These are phyloP conservation scores for Brenthis ino DNA, from an alignment of 2,888 invertebrate species.

Conservation along the genomic window DNA sequence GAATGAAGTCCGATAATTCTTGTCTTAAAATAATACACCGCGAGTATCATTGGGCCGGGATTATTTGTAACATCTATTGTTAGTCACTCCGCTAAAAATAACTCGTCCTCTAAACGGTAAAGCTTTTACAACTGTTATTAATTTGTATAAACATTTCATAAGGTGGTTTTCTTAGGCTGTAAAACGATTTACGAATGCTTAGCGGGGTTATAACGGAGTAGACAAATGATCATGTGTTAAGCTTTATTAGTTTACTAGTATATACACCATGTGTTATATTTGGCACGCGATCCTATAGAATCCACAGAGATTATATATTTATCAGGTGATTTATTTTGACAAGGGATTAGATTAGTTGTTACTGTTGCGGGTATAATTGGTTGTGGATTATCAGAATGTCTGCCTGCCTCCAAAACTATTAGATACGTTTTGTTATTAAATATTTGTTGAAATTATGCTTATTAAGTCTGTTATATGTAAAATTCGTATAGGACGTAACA, in stretches of 20 bases:
- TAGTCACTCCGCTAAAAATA: conserved; percentile 38
- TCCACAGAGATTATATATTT: conserved; percentile 9
- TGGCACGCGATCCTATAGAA: conserved; percentile 13
- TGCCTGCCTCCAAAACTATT: neutral
- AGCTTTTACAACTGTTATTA: conserved; percentile 39
- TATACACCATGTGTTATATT: conserved; percentile 6
- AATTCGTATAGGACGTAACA: no score
- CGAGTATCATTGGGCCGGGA: conserved; percentile 28
- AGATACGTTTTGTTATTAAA: no score
- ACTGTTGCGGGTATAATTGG: neutral
- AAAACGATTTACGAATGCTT: conserved; percentile 24
- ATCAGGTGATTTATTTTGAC: conserved; percentile 14
- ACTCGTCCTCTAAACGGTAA: conserved; percentile 38
- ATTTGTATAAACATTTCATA: conserved; percentile 38
- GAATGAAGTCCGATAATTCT: conserved; percentile 17
- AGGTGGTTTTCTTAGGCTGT: conserved; percentile 28
- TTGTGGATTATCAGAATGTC: neutral
- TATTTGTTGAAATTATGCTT: no score
- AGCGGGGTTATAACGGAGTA: conserved; percentile 9
- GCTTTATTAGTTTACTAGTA: conserved; percentile 12
- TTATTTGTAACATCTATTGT: conserved; percentile 37
- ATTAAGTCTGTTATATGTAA: no score
- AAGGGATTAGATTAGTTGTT: conserved; percentile 4
- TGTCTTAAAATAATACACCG: conserved; percentile 27
- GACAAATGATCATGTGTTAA: conserved; percentile 15